These are phyloP conservation scores for Pocota personata DNA, from an alignment of 2,888 invertebrate genomes.

Conservation along the genomic window DNA sequence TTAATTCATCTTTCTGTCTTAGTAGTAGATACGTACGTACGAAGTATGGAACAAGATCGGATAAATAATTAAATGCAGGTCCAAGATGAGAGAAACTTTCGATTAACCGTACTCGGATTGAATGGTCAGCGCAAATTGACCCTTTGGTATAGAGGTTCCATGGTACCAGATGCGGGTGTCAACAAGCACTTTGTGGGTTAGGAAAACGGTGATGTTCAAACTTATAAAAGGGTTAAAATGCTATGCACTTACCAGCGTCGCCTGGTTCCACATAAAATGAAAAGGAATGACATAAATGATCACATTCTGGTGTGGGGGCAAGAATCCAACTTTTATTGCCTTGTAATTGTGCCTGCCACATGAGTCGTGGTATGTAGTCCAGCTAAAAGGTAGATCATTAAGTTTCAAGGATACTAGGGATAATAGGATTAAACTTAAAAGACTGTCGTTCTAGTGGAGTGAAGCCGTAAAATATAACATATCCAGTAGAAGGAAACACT, in stretches of 20 bases:
- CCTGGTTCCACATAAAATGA: constrained; percentile 92
- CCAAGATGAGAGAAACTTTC: background rate
- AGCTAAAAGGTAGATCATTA: constrained; percentile 84
- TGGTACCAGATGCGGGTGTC: constrained; percentile 97
- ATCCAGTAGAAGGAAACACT: no score
- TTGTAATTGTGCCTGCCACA: constrained; percentile 96
- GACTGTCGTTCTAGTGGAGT: no score
- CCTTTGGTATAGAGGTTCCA: constrained; percentile 91
- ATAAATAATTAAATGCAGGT: constrained; percentile 52
- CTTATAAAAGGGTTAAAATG: background rate
- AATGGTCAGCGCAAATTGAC: constrained; percentile 92
- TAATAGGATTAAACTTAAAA: no score
- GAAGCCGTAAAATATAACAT: no score
- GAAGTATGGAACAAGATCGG: constrained; percentile 59
- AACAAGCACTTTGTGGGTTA: constrained; percentile 86
- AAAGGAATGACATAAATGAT: constrained; percentile 88
- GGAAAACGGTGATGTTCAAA: background rate
- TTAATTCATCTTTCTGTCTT: constrained; percentile 50
- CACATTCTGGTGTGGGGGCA: constrained; percentile 94
- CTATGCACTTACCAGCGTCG: constrained; percentile 88
- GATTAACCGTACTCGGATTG: constrained; percentile 94
- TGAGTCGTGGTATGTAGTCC: constrained; percentile 94
- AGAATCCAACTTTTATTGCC: constrained; percentile 94
- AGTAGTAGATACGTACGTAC: constrained; percentile 41
- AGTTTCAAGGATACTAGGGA: background rate